Base-by-base conservation (phyloP, 1,140 invertebrate genomes). In the Solenopsis invicta region DNA sequence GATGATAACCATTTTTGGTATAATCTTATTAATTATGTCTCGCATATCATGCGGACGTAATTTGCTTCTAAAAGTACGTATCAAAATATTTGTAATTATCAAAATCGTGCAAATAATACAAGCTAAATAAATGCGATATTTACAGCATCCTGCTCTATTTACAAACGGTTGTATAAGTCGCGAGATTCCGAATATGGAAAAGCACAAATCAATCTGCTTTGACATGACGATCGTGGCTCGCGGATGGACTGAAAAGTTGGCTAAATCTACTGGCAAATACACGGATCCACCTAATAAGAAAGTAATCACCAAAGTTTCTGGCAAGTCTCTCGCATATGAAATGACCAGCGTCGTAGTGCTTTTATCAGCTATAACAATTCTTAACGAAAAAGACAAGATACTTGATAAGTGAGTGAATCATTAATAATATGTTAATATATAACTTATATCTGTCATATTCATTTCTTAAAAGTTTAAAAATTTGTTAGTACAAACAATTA, bases 261-360 rank as follows among this genome's bases (percentile, higher is more conserved):
- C 95, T 10, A 96, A 97, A 86, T 94, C 96, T 50, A 95, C 96
- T 1, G 97, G 97, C 90, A 93, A 97, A 62, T 97, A 97, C 87
- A 94, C 94, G 1, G 94, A 95, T 4, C 93, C 96, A 66, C 97
- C 97, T 4, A 96, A 97, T 76, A 98, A 97, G 92, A 96, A 95
- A 50, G 94, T 98, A 37, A 96, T 97, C 52, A 97, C 97, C 0
- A 96, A 95, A 95, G 95, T 97, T 41, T 94, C 94, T 2, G 97
- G 96, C 21, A 92, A 91, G 72, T 97, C 98, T 95, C 97, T 98
- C 29, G 98, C 97, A 62, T 99, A 99, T 95, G 97, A 98, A 6
- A 96, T 97, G 1, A 99, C 98, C 2, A 97, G 97, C 50, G 96
- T 96, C n/a, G 96, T 96, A 69, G 92, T 98, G 84, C 92, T 99